Evolutionary conservation across 2,113 vertebrate genomes (phyloP).

Genomic region (Plecotus auritus): DNA sequence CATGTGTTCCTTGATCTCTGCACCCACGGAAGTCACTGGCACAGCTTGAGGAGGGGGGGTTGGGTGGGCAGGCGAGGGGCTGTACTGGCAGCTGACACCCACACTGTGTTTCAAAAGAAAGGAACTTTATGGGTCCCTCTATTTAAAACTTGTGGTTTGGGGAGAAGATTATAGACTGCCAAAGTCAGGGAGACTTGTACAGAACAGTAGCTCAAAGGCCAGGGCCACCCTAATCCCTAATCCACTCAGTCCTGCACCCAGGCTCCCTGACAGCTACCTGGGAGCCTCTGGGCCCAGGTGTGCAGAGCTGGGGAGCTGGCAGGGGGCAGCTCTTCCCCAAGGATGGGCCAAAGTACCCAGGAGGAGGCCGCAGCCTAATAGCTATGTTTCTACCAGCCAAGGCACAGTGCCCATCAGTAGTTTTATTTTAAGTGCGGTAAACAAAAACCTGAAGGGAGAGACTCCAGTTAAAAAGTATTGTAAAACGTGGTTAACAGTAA

Average conservation of each 20-base stretch:
- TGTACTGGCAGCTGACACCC: neutral
- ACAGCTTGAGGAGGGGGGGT: fast-evolving
- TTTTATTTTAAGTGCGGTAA: no score
- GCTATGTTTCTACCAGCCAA: fast-evolving
- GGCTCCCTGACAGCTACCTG: neutral
- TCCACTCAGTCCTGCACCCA: neutral
- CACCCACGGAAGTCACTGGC: neutral
- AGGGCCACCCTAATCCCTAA: fast-evolving
- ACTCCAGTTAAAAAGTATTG: neutral
- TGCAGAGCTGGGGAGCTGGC: neutral
- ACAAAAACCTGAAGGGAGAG: neutral
- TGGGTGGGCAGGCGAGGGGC: neutral
- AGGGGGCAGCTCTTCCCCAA: fast-evolving
- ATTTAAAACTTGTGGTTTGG: neutral
- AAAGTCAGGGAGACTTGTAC: neutral
- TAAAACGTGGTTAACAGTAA: no score
- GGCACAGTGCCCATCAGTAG: fast-evolving
- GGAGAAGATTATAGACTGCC: neutral
- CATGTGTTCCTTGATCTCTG: neutral
- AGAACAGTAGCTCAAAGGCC: no score
- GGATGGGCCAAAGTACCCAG: no score
- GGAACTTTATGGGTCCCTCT: neutral
- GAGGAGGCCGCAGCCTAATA: fast-evolving
- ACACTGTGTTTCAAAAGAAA: neutral
- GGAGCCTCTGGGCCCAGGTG: neutral